Base-by-base conservation (phyloP, 2,113 vertebrate genomes). In the Spilogale gracilis region DNA sequence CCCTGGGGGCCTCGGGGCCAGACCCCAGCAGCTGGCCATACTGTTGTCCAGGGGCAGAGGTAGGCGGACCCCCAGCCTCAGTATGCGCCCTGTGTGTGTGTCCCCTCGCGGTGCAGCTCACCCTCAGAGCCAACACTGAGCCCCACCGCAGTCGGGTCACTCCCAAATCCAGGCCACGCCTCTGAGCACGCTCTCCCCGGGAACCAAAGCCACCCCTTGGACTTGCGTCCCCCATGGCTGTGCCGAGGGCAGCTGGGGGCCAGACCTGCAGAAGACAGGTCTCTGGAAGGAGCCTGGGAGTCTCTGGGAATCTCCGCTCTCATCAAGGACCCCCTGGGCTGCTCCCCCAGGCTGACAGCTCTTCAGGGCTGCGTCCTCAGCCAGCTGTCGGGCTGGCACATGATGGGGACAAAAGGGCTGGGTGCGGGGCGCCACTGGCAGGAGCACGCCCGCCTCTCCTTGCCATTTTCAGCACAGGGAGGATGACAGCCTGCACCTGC, bases 381-480 rank as follows among this genome's bases (percentile, higher is more conserved):
- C 12, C 43, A 21, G 45, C 71, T 2, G 9, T 50, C 3, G 14
- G 32, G 5, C 45, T 6, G 2, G 43, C 43, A 9, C 1, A 5
- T 3, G 45, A 3, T 8, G 2, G 0, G 78, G 48, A 30, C 16
- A 0, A 2, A 30, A 18, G 30, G 2, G 0, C 65, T 4, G 27
- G 3, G 14, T 3, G 8, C 21, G 6, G 38, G 30, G 89, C 7
- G 4, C 63, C 23, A 23, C 13, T 4, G 0, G 45, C 12, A 23
- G n/a, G 61, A n/a, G 25, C 38, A 6, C 16, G 14, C 2, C 56
- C 1, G 30, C 18, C 27, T 48, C 17, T 48, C 6, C 0, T 32
- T 12, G 32, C 18, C 12, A 12, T 56, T 27, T 1, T 14, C 78
- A 82, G 60, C 9, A 2, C 56, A 27, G 38, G 21, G 4, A 1